Base-by-base conservation (phyloP, 1,140 invertebrate species). In the Temnothorax curvispinosus region DNA sequence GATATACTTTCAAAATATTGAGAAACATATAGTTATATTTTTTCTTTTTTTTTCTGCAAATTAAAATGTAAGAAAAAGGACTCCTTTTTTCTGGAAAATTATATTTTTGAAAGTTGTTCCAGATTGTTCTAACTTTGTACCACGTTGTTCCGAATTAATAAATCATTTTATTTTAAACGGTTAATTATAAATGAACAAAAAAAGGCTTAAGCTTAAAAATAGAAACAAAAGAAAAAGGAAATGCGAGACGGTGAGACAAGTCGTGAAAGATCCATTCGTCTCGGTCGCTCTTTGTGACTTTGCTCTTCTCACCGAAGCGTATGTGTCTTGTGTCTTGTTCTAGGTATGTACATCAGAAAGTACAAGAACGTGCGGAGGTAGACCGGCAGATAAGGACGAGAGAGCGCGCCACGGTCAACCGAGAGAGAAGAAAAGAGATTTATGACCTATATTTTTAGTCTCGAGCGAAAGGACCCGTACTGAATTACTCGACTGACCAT, bases 401-500 rank as follows among this genome's bases (percentile, higher is more conserved):
- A 5, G 41, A 18, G 3, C 15, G 21, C 21, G 15, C 18, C 15
- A 44, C 3, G 74, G 18, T 44, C 38, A 5, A 38, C 3, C 7
- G 32, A 41, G n/a, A 35, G 32, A 58, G 47, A 21, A 38, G 60
- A n/a, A 27, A 11, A 35, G 41, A 44, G 13, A 62, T 13, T 3
- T 65, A 18, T 78, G 44, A 78, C 76, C 75, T 52, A 64, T 65
- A 78, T 65, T 78, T 65, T 78, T 78, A 78, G 44, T 9, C 18
- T 15, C 38, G 58, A 78, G 44, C 32, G n/a, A 38, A 78, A 82
- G 8, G 38, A 13, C 38, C 2, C 21, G 13, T 2, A 11, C 54
- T n/a, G 54, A 4, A 11, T 77, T 35, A 13, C 21, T n/a, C 21
- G 41, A 0, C 38, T 32, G 27, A 27, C 27, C 27, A 0, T 27